A percentile compares a stretch with the other conserved stretches of the same genome.
These are phyloP conservation scores for Xanthorhoe spadicearia DNA, from an alignment of 2,888 invertebrate species.

Conservation along the genomic window DNA sequence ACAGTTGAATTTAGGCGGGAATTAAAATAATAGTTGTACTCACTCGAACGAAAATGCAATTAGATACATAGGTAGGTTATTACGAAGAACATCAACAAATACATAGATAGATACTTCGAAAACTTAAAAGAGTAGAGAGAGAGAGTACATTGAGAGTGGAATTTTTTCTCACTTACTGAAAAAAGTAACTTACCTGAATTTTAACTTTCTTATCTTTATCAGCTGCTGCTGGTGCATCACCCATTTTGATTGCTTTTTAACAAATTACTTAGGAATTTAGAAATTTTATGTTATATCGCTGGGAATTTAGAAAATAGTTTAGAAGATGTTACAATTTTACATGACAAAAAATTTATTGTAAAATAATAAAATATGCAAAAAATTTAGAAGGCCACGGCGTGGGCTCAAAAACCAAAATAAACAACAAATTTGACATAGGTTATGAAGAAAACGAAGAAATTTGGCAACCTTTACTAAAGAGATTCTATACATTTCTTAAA, in stretches of 20 bases:
- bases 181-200: slow-evolving; percentile 59
- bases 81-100: too few relatives aligned
- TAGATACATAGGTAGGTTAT: too few relatives aligned
- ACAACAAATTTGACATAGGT: slow-evolving; percentile 6
- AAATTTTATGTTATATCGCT: slow-evolving; percentile 23
- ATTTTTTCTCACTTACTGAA: too few relatives aligned
- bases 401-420: slow-evolving; percentile 11
- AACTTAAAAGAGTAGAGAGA: too few relatives aligned
- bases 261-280: slow-evolving; percentile 23
- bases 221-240: slow-evolving; percentile 47
- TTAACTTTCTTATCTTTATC: slow-evolving; percentile 75
- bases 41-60: too few relatives aligned
- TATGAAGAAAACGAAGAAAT: background rate
- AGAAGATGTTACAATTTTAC: slow-evolving; percentile 13
- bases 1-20: too few relatives aligned
- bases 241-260: slow-evolving; percentile 55
- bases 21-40: too few relatives aligned
- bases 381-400: slow-evolving; percentile 24
- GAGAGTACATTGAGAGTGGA: too few relatives aligned
- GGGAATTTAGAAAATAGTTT: slow-evolving; percentile 45
- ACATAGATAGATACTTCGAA: too few relatives aligned
- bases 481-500: background rate
- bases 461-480: background rate
- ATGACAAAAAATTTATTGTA: slow-evolving; percentile 42
- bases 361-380: slow-evolving; percentile 8